Conservation (phyloP, 2,113 vertebrate genomes). For the Thamnaconus septentrionalis region DNA sequence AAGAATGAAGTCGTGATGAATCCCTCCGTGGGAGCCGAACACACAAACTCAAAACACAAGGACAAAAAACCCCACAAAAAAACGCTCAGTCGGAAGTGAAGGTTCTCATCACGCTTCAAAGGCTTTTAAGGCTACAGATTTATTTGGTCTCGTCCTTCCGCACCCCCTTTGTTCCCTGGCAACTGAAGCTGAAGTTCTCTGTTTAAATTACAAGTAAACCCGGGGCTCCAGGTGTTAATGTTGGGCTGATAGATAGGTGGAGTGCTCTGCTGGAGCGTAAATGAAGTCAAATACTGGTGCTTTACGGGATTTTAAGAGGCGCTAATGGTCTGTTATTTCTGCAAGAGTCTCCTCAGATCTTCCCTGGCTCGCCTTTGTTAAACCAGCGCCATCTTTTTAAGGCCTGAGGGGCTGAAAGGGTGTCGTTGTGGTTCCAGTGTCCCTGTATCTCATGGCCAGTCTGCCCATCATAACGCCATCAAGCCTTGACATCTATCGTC, state of each 20-base stretch:
- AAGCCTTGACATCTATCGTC: no score
- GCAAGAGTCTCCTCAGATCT: neutral
- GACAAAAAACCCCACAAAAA: neutral
- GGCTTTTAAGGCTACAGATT: neutral
- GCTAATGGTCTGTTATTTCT: constrained; percentile 27
- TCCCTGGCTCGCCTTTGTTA: neutral
- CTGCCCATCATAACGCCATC: neutral
- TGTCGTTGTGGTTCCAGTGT: neutral
- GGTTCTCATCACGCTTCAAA: constrained; percentile 1
- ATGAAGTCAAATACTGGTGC: constrained; percentile 25
- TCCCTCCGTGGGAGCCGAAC: neutral
- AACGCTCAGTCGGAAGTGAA: neutral
- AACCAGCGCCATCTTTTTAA: neutral
- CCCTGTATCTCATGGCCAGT: constrained; percentile 2
- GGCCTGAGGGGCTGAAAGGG: no score
- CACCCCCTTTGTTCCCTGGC: constrained; percentile 4
- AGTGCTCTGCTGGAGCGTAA: constrained; percentile 18
- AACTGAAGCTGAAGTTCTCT: constrained; percentile 33
- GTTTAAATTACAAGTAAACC: constrained; percentile 39
- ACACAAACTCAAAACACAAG: constrained; percentile 17
- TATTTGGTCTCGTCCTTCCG: neutral
- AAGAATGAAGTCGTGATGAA: neutral
- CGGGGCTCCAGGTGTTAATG: constrained; percentile 50
- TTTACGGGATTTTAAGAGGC: constrained; percentile 26
- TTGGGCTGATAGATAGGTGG: constrained; percentile 5